These are phyloP conservation scores for Pristionchus fissidentatus DNA, from an alignment of 2,888 invertebrate genomes.

Conservation along the genomic window DNA sequence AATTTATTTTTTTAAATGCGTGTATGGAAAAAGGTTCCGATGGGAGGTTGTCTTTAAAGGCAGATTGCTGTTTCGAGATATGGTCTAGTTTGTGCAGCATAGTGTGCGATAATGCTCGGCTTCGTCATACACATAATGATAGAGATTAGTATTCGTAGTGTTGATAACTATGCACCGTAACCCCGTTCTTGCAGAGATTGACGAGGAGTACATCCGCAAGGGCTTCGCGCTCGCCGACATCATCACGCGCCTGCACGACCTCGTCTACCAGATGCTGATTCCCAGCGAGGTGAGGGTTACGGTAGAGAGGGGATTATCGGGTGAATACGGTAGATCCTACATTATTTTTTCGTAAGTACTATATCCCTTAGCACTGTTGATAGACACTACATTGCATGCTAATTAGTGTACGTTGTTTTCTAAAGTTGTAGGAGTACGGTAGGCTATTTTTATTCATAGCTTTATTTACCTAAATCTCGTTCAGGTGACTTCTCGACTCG, in stretches of 20 bases:
- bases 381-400: not conserved
- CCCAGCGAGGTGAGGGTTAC: constrained; percentile 84
- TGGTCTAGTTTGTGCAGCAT: too few relatives aligned
- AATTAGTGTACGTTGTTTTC: not conserved
- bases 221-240: constrained; percentile 94
- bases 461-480: constrained; percentile 78
- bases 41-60: not conserved
- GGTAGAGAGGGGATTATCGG: not conserved
- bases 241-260: constrained; percentile 89
- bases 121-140: not conserved
- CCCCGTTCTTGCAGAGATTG: constrained; percentile 80
- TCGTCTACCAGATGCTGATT: constrained; percentile 78
- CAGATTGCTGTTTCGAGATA: not conserved
- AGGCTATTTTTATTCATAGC: not conserved
- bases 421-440: too few relatives aligned
- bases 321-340: not conserved
- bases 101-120: too few relatives aligned
- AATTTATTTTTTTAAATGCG: not conserved
- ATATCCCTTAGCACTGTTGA: too few relatives aligned
- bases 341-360: too few relatives aligned
- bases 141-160: not conserved
- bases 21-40: not conserved
- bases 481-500: constrained; percentile 81
- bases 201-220: constrained; percentile 85
- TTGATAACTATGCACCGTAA: too few relatives aligned